Base-by-base conservation (phyloP, 1,140 invertebrate species). In the Ceratina calcarata region DNA sequence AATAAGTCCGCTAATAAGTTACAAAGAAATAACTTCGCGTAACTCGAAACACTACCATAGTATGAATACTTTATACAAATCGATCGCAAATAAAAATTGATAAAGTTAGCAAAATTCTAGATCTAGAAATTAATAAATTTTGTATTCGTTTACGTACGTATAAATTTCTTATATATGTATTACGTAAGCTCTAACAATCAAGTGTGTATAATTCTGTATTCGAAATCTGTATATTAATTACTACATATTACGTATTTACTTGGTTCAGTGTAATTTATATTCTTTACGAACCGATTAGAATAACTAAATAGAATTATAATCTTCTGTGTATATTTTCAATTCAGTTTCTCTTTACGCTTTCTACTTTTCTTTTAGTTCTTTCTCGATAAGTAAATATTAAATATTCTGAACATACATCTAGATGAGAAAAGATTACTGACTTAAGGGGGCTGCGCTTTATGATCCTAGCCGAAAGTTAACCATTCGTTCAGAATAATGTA, bases 131-230 rank as follows among this genome's bases (percentile, higher is more conserved):
- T 73, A 45, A 45, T 1, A 37, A 24, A n/a, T 75, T 75, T 55
- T 55, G 22, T 45, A 66, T 75, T 65, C 64, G n/a, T 60, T 68
- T 55, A 69, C 15, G 15, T 55, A 45, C 22, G 12, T 60, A 69
- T 58, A 8, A 58, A 67, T 75, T 66, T 57, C 20, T n/a, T 58
- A 32, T 55, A 57, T 45, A 45, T 45, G 37, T 20, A 51, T 76
- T 76, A 27, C 7, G 15, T 77, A 51, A 69, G n/a, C 13, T 68
- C n/a, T 77, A 60, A 16, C 60, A 27, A 1, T 60, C 60, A 51
- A 69, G 16, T 60, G 18, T 24, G 37, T 32, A 69, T 77, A 77
- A 69, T 77, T 69, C 32, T 51, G 37, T 20, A 60, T 60, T 60
- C 18, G 3, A 68, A 58, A 76, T 37, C 7, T 45, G 37, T 68